phyloP scores from a whole-genome alignment of 2,797 vertebrate species.

The Taenioides sp. region DNA sequence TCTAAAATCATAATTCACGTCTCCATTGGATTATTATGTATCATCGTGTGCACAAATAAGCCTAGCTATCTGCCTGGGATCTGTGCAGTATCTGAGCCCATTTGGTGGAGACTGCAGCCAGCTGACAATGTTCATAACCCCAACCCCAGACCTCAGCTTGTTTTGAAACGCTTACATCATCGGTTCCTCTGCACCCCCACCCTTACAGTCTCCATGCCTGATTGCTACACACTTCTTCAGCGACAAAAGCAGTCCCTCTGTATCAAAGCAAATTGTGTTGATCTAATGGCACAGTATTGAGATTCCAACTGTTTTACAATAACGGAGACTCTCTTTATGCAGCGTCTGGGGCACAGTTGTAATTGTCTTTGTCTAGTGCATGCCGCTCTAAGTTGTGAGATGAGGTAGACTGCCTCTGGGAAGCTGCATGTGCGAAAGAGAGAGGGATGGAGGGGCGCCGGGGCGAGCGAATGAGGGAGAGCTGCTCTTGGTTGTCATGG shows the following conservation, averaged over 20 bases:
- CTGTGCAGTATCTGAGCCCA: conserved; percentile 50
- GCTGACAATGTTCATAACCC: conserved; percentile 60
- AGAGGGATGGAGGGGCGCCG: conserved; percentile 22
- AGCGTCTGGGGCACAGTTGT: conserved; percentile 37
- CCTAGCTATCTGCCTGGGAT: not conserved
- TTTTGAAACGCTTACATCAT: conserved; percentile 71
- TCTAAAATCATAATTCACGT: not conserved
- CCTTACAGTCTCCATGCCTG: not conserved
- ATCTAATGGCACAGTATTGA: not conserved
- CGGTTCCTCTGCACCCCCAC: conserved; percentile 15
- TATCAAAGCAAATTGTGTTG: conserved; percentile 1
- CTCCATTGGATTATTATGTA: not conserved
- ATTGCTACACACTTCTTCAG: conserved; percentile 13
- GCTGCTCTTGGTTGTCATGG: conserved; percentile 74
- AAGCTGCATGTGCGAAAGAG: conserved; percentile 40
- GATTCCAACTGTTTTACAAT: not conserved
- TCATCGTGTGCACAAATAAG: not conserved
- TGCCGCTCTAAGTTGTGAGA: conserved; percentile 56
- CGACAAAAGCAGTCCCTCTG: conserved; percentile 11
- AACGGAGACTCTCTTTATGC: not conserved
- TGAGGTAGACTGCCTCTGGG: conserved; percentile 59
- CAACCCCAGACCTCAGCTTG: conserved; percentile 62
- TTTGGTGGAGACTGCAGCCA: conserved; percentile 62
- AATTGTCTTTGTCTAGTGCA: conserved; percentile 65
- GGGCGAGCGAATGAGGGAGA: conserved; percentile 56